phyloP scores from a whole-genome alignment of 1,140 invertebrate species.

The Charaxes varanes region DNA sequence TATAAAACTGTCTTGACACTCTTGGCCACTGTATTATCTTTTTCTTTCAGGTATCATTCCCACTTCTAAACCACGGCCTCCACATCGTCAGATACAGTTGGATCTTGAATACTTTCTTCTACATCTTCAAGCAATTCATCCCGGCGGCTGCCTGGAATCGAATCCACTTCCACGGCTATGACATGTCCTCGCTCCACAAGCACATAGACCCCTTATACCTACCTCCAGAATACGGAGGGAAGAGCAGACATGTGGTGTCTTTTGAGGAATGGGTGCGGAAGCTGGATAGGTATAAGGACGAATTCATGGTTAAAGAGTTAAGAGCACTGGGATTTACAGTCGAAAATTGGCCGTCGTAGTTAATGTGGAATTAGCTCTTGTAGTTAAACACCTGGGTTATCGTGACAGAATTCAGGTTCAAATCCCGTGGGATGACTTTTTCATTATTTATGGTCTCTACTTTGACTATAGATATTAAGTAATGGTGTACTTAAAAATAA shows the following conservation, averaged over 20 bases:
- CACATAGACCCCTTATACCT: constrained; percentile 81
- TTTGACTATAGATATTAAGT: too few species aligned
- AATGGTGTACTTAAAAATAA: too few species aligned
- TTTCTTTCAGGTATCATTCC: constrained; percentile 77
- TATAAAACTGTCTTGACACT: too few species aligned
- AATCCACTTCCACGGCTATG: constrained; percentile 83
- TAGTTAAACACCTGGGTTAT: too few species aligned
- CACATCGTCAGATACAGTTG: constrained; percentile 87
- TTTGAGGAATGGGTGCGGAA: constrained; percentile 51
- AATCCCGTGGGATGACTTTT: too few species aligned
- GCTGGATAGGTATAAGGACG: constrained; percentile 56
- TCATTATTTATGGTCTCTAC: too few species aligned
- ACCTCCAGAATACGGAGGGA: constrained; percentile 82
- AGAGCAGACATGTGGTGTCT: constrained; percentile 52
- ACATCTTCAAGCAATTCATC: constrained; percentile 83
- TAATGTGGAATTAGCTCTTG: too few species aligned
- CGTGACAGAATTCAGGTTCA: too few species aligned
- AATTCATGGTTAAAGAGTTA: constrained; percentile 48
- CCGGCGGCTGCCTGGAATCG: constrained; percentile 79
- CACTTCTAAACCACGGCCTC: constrained; percentile 81
- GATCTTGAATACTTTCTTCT: constrained; percentile 83
- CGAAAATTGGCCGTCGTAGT: too few species aligned
- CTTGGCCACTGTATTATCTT: too few species aligned
- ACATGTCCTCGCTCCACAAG: constrained; percentile 84
- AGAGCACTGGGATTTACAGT: constrained; percentile 48